Evolutionary conservation across 2,113 vertebrate species (phyloP), one percentile per base, ranked within the genome.

Genomic region (Lates calcarifer): DNA sequence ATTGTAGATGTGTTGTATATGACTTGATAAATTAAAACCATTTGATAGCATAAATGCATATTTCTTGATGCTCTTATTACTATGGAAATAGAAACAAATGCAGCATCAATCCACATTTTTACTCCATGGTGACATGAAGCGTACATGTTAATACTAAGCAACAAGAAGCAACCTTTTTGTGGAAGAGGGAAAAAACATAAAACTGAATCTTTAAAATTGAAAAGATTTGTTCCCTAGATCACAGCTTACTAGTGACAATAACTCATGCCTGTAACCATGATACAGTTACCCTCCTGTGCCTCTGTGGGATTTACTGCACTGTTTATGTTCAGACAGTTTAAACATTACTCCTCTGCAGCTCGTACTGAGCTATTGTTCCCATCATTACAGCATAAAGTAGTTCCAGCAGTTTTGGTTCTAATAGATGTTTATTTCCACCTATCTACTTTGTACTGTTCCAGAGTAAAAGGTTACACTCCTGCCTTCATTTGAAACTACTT

Each of bases 361-460:
- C 7, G 2, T 29, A 35, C 45, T 20, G 31, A 24, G 37, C 24
- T 49, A 5, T 15, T 47, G 45, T 47, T 35, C 47, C 58, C 28
- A 26, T 22, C 22, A 35, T 49, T 29, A 65, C 28, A 26, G 4
- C 33, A 31, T 71, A 26, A 33, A 62, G 31, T 24, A 12, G 28
- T 22, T 24, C 56, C 37, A 0, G 6, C 20, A 17, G 57, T 33
- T 56, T 56, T 6, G 28, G 6, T 39, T 18, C 20, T 22, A 35
- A 26, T 55, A 62, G 51, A 65, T 17, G 5, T 64, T 82, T 51
- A 39, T 63, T 58, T 55, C n/a, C 2, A 43, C 43, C 17, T 33
- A 24, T 71, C 12, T 33, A 12, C n/a, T 72, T 51, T 62, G 20
- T 31, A 6, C 15, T 13, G 28, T 61, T 53, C 77, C 57, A 39